A percentile compares a stretch with the other conserved stretches of the same genome.
Conservation (phyloP, 30 jellyfish, hydroid and myxozoan species). For the Rhopilema esculentum region DNA sequence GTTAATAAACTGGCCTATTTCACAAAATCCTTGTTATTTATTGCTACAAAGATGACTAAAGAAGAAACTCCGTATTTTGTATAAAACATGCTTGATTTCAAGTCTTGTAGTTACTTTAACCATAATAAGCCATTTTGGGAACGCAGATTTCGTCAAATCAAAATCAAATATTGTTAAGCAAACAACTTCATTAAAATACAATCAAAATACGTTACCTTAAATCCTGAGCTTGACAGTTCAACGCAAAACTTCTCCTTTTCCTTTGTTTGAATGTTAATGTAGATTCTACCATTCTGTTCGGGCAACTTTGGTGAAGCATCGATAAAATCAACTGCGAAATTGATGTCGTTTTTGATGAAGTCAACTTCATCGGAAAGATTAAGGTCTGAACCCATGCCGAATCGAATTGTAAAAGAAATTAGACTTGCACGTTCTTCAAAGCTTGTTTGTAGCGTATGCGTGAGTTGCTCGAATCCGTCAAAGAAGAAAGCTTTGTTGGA, state of each 20-base stretch:
- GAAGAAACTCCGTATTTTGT: too few relatives aligned
- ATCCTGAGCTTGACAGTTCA: constrained; percentile 37
- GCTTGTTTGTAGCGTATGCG: neutral
- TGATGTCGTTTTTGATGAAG: constrained; percentile 55
- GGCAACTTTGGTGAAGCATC: constrained; percentile 53
- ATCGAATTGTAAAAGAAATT: neutral
- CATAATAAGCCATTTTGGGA: too few relatives aligned
- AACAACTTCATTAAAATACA: neutral
- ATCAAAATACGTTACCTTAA: constrained; percentile 13
- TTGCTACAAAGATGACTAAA: too few relatives aligned
- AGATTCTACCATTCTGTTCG: constrained; percentile 46
- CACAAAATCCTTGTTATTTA: too few relatives aligned
- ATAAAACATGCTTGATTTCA: too few relatives aligned
- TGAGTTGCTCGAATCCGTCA: neutral
- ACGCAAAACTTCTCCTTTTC: constrained; percentile 49
- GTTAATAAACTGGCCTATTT: too few relatives aligned
- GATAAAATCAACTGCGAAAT: constrained; percentile 63
- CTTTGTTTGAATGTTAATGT: constrained; percentile 65
- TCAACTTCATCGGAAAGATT: constrained; percentile 70
- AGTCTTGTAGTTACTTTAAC: too few relatives aligned
- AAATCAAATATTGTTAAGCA: too few relatives aligned
- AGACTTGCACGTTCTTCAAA: neutral
- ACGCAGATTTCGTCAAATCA: constrained; percentile 21
- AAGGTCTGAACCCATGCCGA: constrained; percentile 38
- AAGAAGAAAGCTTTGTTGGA: neutral